Evolutionary conservation across 1,140 invertebrate genomes (phyloP).

Genomic region (Pantala flavescens): DNA sequence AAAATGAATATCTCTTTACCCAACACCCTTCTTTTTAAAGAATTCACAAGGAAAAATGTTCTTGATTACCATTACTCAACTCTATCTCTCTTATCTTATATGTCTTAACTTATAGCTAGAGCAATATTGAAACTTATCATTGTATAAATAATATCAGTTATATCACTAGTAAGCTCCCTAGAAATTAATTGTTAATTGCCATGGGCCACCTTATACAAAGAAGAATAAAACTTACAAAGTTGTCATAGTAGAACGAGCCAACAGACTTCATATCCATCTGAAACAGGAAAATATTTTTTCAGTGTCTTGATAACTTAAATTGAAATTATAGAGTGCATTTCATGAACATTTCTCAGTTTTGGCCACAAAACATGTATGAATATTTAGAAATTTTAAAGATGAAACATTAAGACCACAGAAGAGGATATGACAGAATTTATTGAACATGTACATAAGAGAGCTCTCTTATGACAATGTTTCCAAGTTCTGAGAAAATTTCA

Average conservation of each 20-base stretch:
- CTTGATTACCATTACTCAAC: too few species aligned
- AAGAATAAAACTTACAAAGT: conserved; percentile 66
- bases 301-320: neutral
- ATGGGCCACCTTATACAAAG: conserved; percentile 1
- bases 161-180: too few species aligned
- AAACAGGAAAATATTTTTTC: conserved; percentile 37
- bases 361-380: neutral
- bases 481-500: neutral
- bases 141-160: too few species aligned
- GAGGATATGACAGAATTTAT: neutral
- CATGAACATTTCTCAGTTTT: neutral
- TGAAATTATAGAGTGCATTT: neutral
- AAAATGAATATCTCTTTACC: too few species aligned
- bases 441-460: neutral
- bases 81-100: too few species aligned
- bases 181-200: too few species aligned
- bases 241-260: conserved; percentile 87
- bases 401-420: neutral
- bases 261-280: conserved; percentile 90
- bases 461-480: neutral
- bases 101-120: too few species aligned
- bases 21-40: too few species aligned
- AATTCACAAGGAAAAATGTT: too few species aligned
- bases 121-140: too few species aligned
- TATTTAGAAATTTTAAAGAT: neutral